Evolutionary conservation across 1,140 invertebrate species (phyloP).

Genomic region (Coelopa frigida): DNA sequence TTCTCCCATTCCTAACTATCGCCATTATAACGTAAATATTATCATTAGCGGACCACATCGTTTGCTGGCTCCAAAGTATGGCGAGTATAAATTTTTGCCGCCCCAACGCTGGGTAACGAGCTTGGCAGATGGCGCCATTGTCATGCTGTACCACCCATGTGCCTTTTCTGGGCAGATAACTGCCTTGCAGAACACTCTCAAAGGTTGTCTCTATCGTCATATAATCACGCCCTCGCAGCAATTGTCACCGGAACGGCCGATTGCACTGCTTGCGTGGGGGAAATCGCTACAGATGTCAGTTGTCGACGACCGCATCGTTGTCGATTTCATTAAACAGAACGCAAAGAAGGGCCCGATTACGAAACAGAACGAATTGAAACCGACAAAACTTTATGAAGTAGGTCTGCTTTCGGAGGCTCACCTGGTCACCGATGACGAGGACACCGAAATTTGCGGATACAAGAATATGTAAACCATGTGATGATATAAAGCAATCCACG

Average conservation of each 20-base stretch:
- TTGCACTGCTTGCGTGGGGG: conserved; percentile 73
- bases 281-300: conserved; percentile 64
- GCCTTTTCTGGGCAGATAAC: conserved; percentile 61
- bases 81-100: conserved; percentile 75
- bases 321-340: conserved; percentile 58
- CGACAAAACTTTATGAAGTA: conserved; percentile 52
- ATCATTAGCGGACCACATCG: conserved; percentile 67
- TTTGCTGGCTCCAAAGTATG: conserved; percentile 73
- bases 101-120: conserved; percentile 78
- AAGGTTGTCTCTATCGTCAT: conserved; percentile 66
- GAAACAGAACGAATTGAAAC: conserved; percentile 12
- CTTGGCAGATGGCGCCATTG: conserved; percentile 78
- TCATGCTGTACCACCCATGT: conserved; percentile 85
- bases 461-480: conserved; percentile 16
- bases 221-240: conserved; percentile 69
- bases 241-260: conserved; percentile 57
- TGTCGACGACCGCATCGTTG: conserved; percentile 52
- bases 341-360: conserved; percentile 55
- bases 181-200: conserved; percentile 57
- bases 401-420: conserved; percentile 50
- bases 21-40: not conserved
- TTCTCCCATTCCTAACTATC: not conserved
- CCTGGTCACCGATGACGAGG: conserved; percentile 48
- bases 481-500: no score
- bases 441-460: conserved; percentile 49